A percentile compares a stretch with the other conserved stretches of the same genome.
Conservation (phyloP, 35 echinoderm and acorn worm genomes). For the Apostichopus californicus region DNA sequence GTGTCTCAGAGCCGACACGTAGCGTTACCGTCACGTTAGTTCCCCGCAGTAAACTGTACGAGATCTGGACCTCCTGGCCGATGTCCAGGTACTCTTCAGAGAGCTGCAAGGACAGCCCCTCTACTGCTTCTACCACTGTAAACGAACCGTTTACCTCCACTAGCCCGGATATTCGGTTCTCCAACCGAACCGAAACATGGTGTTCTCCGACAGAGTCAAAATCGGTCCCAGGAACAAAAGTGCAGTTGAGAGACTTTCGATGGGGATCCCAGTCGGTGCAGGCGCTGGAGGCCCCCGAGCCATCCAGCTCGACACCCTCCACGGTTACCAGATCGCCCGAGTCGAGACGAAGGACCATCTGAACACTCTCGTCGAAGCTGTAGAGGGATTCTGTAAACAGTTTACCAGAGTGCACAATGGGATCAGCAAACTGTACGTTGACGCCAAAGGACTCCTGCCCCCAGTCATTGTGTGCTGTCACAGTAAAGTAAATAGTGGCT, state of each 20-base stretch:
- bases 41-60: not conserved
- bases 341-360: not conserved
- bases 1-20: not conserved
- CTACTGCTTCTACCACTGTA: not conserved
- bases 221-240: not conserved
- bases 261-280: not conserved
- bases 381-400: not conserved
- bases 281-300: not conserved
- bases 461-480: constrained; percentile 4
- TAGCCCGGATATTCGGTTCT: constrained; percentile 22
- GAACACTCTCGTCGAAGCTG: not conserved
- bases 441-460: not conserved
- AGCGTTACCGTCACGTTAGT: not conserved
- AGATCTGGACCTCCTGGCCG: not conserved
- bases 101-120: not conserved
- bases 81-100: not conserved
- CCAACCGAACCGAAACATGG: not conserved
- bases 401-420: not conserved
- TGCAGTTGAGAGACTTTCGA: not conserved
- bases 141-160: not conserved
- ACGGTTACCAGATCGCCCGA: constrained; percentile 2
- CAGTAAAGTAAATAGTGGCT: not conserved
- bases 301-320: not conserved
- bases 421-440: not conserved
- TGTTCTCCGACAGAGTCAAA: not conserved